These are phyloP conservation scores for Erebia palarica DNA, from an alignment of 2,888 invertebrate species.

Conservation along the genomic window DNA sequence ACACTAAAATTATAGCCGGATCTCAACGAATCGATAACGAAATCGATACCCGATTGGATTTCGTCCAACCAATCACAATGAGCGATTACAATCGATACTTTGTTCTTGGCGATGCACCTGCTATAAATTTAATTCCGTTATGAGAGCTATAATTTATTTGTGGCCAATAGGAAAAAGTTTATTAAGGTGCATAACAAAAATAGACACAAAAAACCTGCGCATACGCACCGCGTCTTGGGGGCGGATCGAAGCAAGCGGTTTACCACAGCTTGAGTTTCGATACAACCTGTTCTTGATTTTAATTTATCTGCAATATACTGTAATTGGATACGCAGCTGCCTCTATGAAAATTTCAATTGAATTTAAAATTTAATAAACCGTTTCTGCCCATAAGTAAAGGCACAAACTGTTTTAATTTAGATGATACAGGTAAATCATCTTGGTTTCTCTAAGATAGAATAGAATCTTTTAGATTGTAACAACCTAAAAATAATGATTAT, in stretches of 20 bases:
- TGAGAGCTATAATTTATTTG: conserved; percentile 69
- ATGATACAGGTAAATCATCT: too few species aligned
- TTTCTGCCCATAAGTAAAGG: not conserved
- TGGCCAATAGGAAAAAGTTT: conserved; percentile 80
- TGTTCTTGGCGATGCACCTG: conserved; percentile 62
- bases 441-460: too few species aligned
- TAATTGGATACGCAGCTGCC: conserved; percentile 35
- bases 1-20: not conserved
- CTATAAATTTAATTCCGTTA: conserved; percentile 76
- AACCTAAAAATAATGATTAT: not conserved
- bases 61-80: conserved; percentile 52
- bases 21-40: conserved; percentile 47
- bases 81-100: conserved; percentile 62
- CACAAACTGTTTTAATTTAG: too few species aligned
- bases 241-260: conserved; percentile 59
- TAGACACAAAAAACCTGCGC: conserved; percentile 54
- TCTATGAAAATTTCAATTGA: conserved; percentile 13
- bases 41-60: conserved; percentile 55
- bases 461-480: too few species aligned
- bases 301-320: conserved; percentile 41
- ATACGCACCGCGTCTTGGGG: conserved; percentile 63
- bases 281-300: conserved; percentile 67
- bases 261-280: conserved; percentile 60
- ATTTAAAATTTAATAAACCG: not conserved
- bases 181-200: conserved; percentile 64